These are phyloP conservation scores for Malthinus seriepunctatus DNA, from an alignment of 2,888 invertebrate species.

Conservation along the genomic window DNA sequence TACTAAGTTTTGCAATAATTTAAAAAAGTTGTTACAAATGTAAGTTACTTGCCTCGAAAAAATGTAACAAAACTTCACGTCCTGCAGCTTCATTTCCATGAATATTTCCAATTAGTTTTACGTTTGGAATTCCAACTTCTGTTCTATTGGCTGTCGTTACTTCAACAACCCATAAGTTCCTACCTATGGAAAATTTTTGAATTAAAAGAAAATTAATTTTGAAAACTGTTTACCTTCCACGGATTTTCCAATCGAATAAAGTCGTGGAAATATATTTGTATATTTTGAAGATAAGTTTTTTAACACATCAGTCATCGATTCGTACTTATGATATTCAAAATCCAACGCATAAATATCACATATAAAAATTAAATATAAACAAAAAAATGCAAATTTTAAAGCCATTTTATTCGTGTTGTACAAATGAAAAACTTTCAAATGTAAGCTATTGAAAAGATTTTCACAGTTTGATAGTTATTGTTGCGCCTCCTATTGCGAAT, in stretches of 20 bases:
- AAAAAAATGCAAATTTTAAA: too few relatives aligned
- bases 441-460: constrained; percentile 7
- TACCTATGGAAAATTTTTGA: constrained; percentile 48
- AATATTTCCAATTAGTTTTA: constrained; percentile 75
- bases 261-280: constrained; percentile 47
- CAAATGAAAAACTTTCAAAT: not conserved
- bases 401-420: not conserved
- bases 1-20: constrained; percentile 46
- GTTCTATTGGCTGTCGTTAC: constrained; percentile 52
- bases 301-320: constrained; percentile 51
- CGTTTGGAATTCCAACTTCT: constrained; percentile 61
- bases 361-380: not conserved
- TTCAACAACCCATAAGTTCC: constrained; percentile 63
- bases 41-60: constrained; percentile 52
- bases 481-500: constrained; percentile 16
- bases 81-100: constrained; percentile 75
- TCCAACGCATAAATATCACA: constrained; percentile 31
- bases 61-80: constrained; percentile 66
- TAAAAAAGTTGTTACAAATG: not conserved
- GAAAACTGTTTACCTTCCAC: constrained; percentile 52
- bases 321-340: constrained; percentile 56
- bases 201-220: not conserved
- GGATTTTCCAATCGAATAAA: constrained; percentile 63
- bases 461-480: constrained; percentile 16
- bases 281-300: constrained; percentile 47